phyloP scores from a whole-genome alignment of 2,888 invertebrate species.

The Parochlus steinenii region DNA sequence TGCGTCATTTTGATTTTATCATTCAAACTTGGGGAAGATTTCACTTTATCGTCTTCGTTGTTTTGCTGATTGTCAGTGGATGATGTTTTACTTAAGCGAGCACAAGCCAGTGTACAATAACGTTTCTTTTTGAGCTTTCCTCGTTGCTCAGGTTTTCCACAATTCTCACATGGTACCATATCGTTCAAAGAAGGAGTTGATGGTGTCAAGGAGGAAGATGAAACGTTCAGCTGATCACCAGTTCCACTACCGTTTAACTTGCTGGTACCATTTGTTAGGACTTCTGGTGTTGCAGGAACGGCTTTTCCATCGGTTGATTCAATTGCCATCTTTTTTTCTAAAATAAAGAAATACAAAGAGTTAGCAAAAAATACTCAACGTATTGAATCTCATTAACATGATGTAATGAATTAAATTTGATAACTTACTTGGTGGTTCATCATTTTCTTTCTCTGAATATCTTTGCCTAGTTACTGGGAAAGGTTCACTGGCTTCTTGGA shows the following conservation, averaged over 20 bases:
- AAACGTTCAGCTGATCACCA: no score
- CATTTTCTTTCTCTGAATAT: constrained; percentile 42
- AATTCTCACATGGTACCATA: constrained; percentile 46
- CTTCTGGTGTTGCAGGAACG: constrained; percentile 19
- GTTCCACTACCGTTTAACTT: no score
- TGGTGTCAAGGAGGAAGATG: constrained; percentile 3
- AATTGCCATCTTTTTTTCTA: constrained; percentile 2
- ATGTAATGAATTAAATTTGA: neutral
- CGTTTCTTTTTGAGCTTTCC: constrained; percentile 56
- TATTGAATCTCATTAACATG: constrained; percentile 11
- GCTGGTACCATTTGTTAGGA: constrained; percentile 9
- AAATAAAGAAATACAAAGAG: constrained; percentile 24
- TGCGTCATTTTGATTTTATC: constrained; percentile 15
- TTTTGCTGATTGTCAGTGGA: constrained; percentile 7
- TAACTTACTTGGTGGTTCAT: constrained; percentile 64
- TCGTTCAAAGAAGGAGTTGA: constrained; percentile 18
- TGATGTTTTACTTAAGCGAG: constrained; percentile 22
- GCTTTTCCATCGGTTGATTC: constrained; percentile 13
- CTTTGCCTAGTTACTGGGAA: constrained; percentile 58
- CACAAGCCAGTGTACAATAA: constrained; percentile 59
- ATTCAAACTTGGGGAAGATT: constrained; percentile 5
- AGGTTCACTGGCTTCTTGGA: constrained; percentile 85
- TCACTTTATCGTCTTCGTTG: neutral
- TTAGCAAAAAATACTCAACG: constrained; percentile 10
- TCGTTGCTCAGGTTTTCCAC: constrained; percentile 46